These are phyloP conservation scores for Temnothorax longispinosus DNA, from an alignment of 1,140 invertebrate genomes.

Conservation along the genomic window DNA sequence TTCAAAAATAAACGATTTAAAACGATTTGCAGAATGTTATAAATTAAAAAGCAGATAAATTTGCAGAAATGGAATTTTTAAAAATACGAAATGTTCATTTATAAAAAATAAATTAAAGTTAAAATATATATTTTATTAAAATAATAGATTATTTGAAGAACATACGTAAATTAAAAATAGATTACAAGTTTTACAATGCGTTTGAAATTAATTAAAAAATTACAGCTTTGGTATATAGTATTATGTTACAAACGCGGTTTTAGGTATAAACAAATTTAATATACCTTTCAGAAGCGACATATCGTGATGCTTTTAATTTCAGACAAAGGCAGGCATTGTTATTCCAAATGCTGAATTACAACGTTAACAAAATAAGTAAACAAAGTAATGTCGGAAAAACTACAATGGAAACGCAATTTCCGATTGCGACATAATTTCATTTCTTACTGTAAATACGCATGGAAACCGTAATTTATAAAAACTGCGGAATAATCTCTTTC, in stretches of 20 bases:
- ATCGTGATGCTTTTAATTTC: constrained; percentile 9
- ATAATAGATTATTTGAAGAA: not conserved
- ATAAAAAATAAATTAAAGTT: not conserved
- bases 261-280: not conserved
- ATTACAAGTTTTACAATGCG: not conserved
- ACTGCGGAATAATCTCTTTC: not conserved
- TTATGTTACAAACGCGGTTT: not conserved
- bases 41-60: not conserved
- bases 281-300: not conserved
- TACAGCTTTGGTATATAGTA: not conserved
- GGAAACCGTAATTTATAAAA: not conserved
- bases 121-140: not conserved
- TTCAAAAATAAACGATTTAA: constrained; percentile 2
- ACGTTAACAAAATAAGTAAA: not conserved
- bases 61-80: not conserved
- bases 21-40: not conserved
- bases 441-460: not conserved
- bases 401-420: not conserved
- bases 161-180: not conserved
- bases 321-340: not conserved
- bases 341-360: not conserved
- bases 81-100: not conserved
- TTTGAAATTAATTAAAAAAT: not conserved
- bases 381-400: not conserved
- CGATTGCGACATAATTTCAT: constrained; percentile 5